Base-by-base conservation (phyloP, 2,113 vertebrate species). In the Malurus elegans region DNA sequence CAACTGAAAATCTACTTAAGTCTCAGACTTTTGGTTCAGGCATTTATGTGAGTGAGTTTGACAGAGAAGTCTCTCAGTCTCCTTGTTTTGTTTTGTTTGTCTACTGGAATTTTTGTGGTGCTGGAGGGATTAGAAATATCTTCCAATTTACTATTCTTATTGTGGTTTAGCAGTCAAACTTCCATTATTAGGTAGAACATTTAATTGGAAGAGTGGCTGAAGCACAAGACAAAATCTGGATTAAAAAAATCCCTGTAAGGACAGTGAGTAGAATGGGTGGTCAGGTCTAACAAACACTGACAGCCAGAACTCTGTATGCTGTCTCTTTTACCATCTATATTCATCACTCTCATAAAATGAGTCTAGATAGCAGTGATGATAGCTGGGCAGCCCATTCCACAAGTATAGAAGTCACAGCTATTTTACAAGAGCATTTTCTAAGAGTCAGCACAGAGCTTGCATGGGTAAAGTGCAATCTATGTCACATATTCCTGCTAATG, bases 401-500 rank as follows among this genome's bases (percentile, higher is more conserved):
- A 69, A 70, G 56, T 18, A n/a, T 2, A 65, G 56, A 86, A 87
- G 73, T 53, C n/a, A 4, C 45, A 51, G 89, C 76, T 82, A 83
- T 91, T 92, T 85, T 93, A 92, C 71, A 69, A 50, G 31, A 51
- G 74, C 64, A 6, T 89, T 89, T 95, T 93, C 93, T 53, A 75
- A 57, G 86, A 96, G 76, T 66, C 73, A 94, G 90, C 79, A 85
- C 10, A 23, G 74, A 73, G 69, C 54, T 92, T 94, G 84, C 64
- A 81, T 58, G 65, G 65, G 29, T 89, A 45, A 89, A 78, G 78
- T 86, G 75, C 61, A 71, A 62, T 88, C 82, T 92, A 23, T 96
- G 80, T 76, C 89, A 88, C 85, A 83, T 53, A 38, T 65, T 71
- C 82, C 76, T 93, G 82, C 74, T 97, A 96, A 96, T 90, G 91